Base-by-base conservation (phyloP, 2,113 vertebrate species). In the Cochlearius cochlearius region DNA sequence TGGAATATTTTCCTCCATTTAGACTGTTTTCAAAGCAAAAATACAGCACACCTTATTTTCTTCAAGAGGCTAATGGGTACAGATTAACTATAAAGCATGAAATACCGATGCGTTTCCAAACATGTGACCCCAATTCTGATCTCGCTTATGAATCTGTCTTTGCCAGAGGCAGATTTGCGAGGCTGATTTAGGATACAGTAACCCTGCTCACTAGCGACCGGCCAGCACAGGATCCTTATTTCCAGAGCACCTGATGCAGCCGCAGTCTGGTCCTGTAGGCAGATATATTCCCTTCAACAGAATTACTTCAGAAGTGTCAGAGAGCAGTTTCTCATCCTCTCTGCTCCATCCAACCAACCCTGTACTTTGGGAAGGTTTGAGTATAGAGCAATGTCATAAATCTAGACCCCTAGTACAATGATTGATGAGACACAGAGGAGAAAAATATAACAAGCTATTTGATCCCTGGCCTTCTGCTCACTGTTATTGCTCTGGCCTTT, bases 11-110 rank as follows among this genome's bases (percentile, higher is more conserved):
- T 29, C 67, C 59, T 75, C 53, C 55, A 5, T 55, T 91, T 56
- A 66, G 58, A 29, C 15, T 67, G 55, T 63, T 95, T 90, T 68
- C 69, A 95, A 90, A 83, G 63, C n/a, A 89, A 60, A 94, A 94
- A 55, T 15, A 68, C 21, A 86, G 39, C 43, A 68, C 16, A 43
- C 30, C 66, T 78, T 79, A 43, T 72, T 90, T 92, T 52, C 49
- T 90, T 75, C 3, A 3, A 60, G 53, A 66, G 67, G 47, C 45
- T 83, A 83, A 82, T 26, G 34, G 36, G 10, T 50, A 43, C 55
- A n/a, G 34, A 45, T 88, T 62, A 69, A 41, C 64, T 67, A 71
- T 19, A 69, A 66, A 69, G 36, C 47, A 74, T 3, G 39, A 91
- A 83, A 78, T 49, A 39, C 32, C 58, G 73, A 10, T 5, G 36